A percentile compares a stretch with the other conserved stretches of the same genome.
These are phyloP conservation scores for Sinocyclocheilus anshuiensis DNA, from an alignment of 2,113 vertebrate species.

Conservation along the genomic window DNA sequence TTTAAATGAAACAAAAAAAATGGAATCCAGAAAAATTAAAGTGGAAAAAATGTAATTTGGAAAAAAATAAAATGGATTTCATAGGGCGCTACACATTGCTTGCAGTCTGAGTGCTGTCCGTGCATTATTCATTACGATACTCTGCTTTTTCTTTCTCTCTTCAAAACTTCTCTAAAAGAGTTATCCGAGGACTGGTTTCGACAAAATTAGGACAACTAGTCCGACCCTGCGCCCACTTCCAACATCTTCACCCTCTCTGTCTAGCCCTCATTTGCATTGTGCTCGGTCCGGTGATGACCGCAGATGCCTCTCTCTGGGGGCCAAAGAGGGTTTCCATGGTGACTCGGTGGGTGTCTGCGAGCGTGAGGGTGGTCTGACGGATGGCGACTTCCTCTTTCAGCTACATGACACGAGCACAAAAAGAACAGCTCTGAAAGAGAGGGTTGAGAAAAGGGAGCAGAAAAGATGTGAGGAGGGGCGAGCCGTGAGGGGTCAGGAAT, in stretches of 20 bases:
- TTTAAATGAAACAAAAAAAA: no score
- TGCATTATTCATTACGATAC: constrained; percentile 7
- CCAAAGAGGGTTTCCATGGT: constrained; percentile 53
- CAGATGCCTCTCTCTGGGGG: constrained; percentile 41
- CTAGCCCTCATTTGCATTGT: constrained; percentile 41
- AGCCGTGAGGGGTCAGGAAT: constrained; percentile 39
- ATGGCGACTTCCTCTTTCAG: constrained; percentile 63
- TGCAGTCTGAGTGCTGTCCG: not conserved
- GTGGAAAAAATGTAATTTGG: no score
- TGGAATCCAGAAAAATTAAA: no score
- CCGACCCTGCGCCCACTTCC: not conserved
- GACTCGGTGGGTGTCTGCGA: constrained; percentile 52
- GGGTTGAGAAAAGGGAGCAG: constrained; percentile 14
- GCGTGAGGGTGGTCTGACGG: constrained; percentile 61
- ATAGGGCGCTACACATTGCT: not conserved
- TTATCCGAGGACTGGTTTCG: not conserved
- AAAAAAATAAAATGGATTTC: no score
- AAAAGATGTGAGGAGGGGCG: constrained; percentile 15
- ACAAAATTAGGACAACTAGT: constrained; percentile 25
- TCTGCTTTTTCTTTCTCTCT: constrained; percentile 10
- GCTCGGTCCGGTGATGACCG: constrained; percentile 41
- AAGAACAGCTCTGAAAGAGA: constrained; percentile 47
- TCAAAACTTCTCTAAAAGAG: constrained; percentile 9
- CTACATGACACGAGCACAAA: constrained; percentile 60
- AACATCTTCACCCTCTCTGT: not conserved